Evolutionary conservation across 2,797 vertebrate species (phyloP), one percentile per base, ranked within the genome.

Genomic region (Alcedo quadribrachys): DNA sequence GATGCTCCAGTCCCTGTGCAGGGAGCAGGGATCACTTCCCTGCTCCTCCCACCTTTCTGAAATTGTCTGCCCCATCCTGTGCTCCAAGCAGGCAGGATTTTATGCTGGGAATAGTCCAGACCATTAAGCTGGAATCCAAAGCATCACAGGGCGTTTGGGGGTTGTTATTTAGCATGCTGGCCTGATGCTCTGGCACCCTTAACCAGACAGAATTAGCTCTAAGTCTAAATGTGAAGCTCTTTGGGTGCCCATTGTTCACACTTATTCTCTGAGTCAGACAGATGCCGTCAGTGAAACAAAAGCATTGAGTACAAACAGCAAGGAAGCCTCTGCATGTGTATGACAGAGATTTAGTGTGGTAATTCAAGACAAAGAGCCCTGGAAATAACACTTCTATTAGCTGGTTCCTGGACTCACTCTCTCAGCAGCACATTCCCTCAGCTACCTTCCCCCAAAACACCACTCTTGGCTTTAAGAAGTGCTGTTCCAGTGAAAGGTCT

Each of bases 291-390:
- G 85, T 37, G 87, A 92, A 93, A 95, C 87, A 95, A 94, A 94
- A 81, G 77, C 77, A 24, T 21, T 9, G 85, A 75, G 92, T 95
- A 94, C 80, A 93, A 95, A 93, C 73, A 83, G 89, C 67, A 89
- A 83, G 62, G 77, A 76, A 92, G 79, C 32, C 75, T 87, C 79
- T 95, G 92, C 89, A 20, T 70, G 87, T 9, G 30, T 57, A 62
- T 45, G 73, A 53, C 37, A 32, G 46, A 76, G 51, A 75, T 66
- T 89, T 24, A 81, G n/a, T 11, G 35, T 55, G 55, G 60, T 85
- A 89, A 94, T 33, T 48, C 25, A 73, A 89, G 82, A 89, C 87
- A 91, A 93, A 95, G 74, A 76, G 74, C 82, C 53, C 27, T 88
- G 77, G 53, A 87, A 95, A 93, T 40, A 85, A 71, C 80, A 51